Conservation (phyloP, 1,140 invertebrate species). For the Vollenhovia emeryi region DNA sequence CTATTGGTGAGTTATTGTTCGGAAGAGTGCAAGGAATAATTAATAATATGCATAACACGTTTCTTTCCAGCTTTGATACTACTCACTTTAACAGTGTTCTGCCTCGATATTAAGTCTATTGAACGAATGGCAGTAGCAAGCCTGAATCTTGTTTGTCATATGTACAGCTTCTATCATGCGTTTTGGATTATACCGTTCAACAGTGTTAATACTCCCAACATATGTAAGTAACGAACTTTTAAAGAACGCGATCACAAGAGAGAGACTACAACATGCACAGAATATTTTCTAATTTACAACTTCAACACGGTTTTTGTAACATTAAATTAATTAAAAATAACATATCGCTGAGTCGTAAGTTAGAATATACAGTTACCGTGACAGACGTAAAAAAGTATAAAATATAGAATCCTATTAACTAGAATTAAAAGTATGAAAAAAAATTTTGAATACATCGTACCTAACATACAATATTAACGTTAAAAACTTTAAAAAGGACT, state of each 20-base stretch:
- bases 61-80: conserved; percentile 81
- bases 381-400: not conserved
- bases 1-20: conserved; percentile 80
- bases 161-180: conserved; percentile 82
- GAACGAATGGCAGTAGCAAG: conserved; percentile 82
- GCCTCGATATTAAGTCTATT: conserved; percentile 79
- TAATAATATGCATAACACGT: not conserved
- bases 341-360: too few relatives aligned
- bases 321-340: too few relatives aligned
- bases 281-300: not conserved
- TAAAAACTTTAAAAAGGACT: too few relatives aligned
- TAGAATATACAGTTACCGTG: too few relatives aligned
- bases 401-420: too few relatives aligned
- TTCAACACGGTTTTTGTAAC: too few relatives aligned
- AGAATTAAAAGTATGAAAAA: too few relatives aligned
- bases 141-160: conserved; percentile 84
- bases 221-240: conserved; percentile 76
- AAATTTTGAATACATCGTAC: too few relatives aligned
- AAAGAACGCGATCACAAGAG: not conserved
- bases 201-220: conserved; percentile 76
- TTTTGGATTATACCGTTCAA: conserved; percentile 83
- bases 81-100: conserved; percentile 83
- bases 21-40: not conserved
- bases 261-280: not conserved
- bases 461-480: too few relatives aligned